Percentiles rank a stretch among this genome's conserved stretches.
phyloP scores from a whole-genome alignment of 2,888 invertebrate genomes.

The Ephialtes manifestator region DNA sequence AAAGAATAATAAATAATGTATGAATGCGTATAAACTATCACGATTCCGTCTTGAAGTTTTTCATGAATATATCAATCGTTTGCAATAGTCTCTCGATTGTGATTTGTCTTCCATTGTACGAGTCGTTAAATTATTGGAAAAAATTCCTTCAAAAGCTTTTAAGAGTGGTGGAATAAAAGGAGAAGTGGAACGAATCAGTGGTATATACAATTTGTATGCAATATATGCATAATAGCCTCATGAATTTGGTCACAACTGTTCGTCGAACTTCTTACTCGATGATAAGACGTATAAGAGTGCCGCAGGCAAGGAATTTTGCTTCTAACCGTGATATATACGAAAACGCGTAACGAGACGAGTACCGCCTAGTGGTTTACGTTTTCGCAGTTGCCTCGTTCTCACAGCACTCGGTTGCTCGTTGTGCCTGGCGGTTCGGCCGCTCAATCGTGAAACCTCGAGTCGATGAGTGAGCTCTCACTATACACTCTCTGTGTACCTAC shows the following conservation, averaged over 20 bases:
- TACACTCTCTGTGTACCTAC: neutral
- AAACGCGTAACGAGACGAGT: constrained; percentile 25
- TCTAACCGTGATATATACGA: neutral
- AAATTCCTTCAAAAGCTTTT: neutral
- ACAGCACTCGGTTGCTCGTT: neutral
- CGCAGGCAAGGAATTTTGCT: neutral
- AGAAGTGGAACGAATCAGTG: neutral
- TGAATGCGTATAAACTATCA: neutral
- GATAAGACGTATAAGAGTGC: neutral
- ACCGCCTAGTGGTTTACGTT: constrained; percentile 11
- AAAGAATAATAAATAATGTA: neutral
- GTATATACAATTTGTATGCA: constrained; percentile 7
- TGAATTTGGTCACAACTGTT: neutral
- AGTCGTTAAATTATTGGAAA: constrained; percentile 1
- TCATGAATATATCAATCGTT: neutral
- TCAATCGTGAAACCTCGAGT: constrained; percentile 30
- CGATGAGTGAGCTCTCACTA: neutral
- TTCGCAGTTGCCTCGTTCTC: constrained; percentile 34
- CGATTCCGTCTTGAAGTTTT: neutral
- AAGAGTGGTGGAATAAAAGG: neutral
- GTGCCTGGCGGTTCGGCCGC: neutral
- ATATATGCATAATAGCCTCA: neutral
- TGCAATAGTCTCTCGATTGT: neutral
- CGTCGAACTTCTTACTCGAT: neutral
- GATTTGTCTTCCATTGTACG: neutral